Evolutionary conservation across 92 coral and sea anemone genomes (phyloP).

Genomic region (Pocillopora meandrina): DNA sequence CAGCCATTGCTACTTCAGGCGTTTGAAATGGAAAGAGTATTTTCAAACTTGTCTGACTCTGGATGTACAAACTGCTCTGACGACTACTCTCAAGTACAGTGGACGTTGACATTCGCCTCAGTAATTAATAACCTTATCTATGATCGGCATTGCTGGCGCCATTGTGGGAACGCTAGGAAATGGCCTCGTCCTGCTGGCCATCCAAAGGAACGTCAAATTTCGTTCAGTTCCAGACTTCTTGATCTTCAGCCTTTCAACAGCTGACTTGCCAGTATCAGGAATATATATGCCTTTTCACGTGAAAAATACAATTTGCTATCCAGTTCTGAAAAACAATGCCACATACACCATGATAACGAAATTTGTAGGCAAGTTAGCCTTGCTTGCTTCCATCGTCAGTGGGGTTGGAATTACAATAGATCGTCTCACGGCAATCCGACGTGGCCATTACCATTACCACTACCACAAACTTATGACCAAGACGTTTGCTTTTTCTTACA

Average conservation of each 20-base stretch:
- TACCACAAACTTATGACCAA: constrained; percentile 32
- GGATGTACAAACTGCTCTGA: neutral
- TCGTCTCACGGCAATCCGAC: constrained; percentile 6
- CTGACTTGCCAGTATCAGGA: constrained; percentile 32
- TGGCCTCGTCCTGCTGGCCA: constrained; percentile 21
- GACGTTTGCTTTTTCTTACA: constrained; percentile 11
- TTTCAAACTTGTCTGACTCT: neutral
- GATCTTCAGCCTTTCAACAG: constrained; percentile 31
- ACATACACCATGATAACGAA: neutral
- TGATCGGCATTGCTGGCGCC: neutral
- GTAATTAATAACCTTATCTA: constrained; percentile 6
- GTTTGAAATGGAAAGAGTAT: neutral
- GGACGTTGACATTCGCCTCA: constrained; percentile 6
- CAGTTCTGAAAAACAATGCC: neutral
- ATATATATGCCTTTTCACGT: constrained; percentile 27
- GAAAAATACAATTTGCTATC: neutral
- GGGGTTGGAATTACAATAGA: constrained; percentile 30
- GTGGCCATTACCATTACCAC: constrained; percentile 15
- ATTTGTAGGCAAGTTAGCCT: constrained; percentile 29
- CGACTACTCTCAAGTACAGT: neutral
- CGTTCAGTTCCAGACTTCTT: constrained; percentile 36
- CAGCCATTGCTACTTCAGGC: neutral
- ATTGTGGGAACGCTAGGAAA: constrained; percentile 26
- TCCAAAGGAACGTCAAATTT: constrained; percentile 5
- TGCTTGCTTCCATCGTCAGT: constrained; percentile 21